Conservation (phyloP, 2,797 vertebrate species). For the Pseudotriccus pelzelni region DNA sequence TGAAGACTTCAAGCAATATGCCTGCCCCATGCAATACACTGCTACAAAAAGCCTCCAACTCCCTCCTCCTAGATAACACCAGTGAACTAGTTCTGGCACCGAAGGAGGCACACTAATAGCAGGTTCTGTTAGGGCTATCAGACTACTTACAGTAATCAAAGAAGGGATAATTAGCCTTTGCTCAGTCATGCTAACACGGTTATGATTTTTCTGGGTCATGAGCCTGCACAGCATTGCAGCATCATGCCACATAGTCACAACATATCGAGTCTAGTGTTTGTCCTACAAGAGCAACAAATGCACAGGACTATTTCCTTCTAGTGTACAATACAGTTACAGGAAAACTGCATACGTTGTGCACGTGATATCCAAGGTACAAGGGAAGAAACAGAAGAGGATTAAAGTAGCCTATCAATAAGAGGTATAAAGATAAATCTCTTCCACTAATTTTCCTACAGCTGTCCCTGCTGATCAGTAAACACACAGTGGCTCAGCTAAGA, state of each 20-base stretch:
- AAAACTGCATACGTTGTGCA: neutral
- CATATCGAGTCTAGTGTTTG: neutral
- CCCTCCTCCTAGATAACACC: neutral
- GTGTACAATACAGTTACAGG: neutral
- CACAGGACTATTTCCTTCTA: neutral
- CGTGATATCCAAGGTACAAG: neutral
- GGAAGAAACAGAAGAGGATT: neutral
- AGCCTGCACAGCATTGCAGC: neutral
- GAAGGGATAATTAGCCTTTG: conserved; percentile 28
- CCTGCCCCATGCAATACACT: neutral
- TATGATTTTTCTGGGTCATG: neutral
- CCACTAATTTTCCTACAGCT: neutral
- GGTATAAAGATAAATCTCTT: neutral
- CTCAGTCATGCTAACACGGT: neutral
- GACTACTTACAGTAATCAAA: conserved; percentile 26
- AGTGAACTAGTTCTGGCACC: neutral
- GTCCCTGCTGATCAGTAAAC: neutral
- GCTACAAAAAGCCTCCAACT: neutral
- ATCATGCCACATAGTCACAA: neutral
- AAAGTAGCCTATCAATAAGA: neutral
- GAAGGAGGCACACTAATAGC: neutral
- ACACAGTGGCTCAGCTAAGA: neutral
- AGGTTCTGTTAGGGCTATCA: neutral
- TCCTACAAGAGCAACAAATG: neutral
- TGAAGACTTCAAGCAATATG: neutral